phyloP scores from a whole-genome alignment of 2,888 invertebrate genomes.

The Hydrotaea cyrtoneurina region DNA sequence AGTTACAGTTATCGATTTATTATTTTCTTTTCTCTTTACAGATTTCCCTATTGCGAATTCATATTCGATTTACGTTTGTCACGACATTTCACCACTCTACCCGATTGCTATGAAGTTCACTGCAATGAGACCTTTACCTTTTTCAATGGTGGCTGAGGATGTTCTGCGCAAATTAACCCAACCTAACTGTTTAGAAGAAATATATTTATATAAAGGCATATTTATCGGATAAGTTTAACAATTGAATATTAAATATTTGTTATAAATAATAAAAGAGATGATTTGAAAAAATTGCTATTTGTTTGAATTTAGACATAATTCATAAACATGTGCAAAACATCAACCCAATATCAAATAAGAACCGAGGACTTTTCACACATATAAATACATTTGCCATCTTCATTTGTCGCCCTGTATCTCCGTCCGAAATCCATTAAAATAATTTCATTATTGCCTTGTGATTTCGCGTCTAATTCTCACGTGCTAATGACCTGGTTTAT shows the following conservation, averaged over 20 bases:
- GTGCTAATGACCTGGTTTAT: slow-evolving; percentile 62
- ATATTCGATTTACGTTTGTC: slow-evolving; percentile 79
- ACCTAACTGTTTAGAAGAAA: slow-evolving; percentile 10
- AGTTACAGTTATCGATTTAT: not conserved
- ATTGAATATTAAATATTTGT: slow-evolving; percentile 43
- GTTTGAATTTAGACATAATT: too few species aligned
- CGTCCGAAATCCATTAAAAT: too few species aligned
- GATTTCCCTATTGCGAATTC: slow-evolving; percentile 78
- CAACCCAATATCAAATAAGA: too few species aligned
- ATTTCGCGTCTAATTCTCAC: slow-evolving; percentile 10
- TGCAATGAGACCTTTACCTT: slow-evolving; percentile 79
- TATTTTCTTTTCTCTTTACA: slow-evolving; percentile 66
- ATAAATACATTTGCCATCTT: too few species aligned
- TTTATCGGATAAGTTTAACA: not conserved
- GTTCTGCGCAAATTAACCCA: not conserved
- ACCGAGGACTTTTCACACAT: too few species aligned
- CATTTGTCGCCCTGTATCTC: too few species aligned
- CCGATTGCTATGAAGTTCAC: slow-evolving; percentile 78
- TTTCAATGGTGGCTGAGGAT: slow-evolving; percentile 48
- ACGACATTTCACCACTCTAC: slow-evolving; percentile 77
- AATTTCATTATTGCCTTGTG: not conserved
- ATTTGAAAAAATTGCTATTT: too few species aligned
- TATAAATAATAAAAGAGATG: slow-evolving; percentile 54
- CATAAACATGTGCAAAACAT: too few species aligned
- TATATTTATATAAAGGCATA: not conserved